Percentiles rank a stretch among this genome's conserved stretches.
Evolutionary conservation across 2,797 vertebrate genomes (phyloP).

Genomic region (Gymnocypris eckloni): DNA sequence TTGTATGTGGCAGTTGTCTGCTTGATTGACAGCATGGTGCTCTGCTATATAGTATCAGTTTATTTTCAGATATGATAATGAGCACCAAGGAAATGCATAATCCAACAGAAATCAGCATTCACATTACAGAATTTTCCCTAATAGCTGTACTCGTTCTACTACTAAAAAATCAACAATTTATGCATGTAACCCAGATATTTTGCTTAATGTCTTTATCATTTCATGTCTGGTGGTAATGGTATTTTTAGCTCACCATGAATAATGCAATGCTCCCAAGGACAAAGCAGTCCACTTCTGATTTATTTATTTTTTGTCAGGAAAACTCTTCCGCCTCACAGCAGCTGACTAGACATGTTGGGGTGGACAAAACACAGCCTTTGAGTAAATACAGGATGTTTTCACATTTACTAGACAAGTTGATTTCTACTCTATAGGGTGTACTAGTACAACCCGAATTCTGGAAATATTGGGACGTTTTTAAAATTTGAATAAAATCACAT

Average conservation of each 20-base stretch:
- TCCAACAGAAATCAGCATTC: not conserved
- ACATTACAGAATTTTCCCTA: not conserved
- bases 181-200: slow-evolving; percentile 6
- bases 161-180: not conserved
- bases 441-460: no score
- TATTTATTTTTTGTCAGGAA: not conserved
- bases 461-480: no score
- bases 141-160: not conserved
- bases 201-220: not conserved
- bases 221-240: slow-evolving; percentile 20
- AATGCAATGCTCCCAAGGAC: slow-evolving; percentile 9
- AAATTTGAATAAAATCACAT: no score
- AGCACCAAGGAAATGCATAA: not conserved
- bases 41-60: not conserved
- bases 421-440: not conserved
- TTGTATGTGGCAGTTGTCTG: not conserved
- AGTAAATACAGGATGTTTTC: slow-evolving; percentile 31
- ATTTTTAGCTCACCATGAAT: slow-evolving; percentile 34
- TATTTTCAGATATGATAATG: slow-evolving; percentile 10
- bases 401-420: not conserved
- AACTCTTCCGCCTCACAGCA: slow-evolving; percentile 38
- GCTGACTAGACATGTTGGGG: slow-evolving; percentile 30
- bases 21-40: not conserved
- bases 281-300: slow-evolving; percentile 3
- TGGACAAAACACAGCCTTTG: not conserved